Evolutionary conservation across 2,113 vertebrate species (phyloP), one percentile per base, ranked within the genome.

Genomic region (Pomatostomus ruficeps): DNA sequence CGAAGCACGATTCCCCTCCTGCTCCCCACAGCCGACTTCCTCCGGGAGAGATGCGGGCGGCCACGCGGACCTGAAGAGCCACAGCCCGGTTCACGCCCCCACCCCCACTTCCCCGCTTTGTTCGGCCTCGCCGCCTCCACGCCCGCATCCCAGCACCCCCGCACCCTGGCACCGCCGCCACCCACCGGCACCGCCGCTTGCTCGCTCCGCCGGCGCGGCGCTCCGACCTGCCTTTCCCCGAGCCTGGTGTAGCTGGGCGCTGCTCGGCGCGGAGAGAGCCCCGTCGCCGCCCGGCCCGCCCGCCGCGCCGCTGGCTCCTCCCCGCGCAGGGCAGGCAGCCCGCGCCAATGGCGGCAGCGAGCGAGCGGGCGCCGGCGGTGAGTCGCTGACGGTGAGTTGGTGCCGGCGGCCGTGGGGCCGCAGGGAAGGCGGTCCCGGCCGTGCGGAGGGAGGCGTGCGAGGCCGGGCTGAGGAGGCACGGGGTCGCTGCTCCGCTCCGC

Each of bases 181-280:
- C 72, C 19, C 48, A 67, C 92, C 77, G 22, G 24, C 46, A 20
- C 8, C 8, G 4, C 81, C 14, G 6, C 22, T 23, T 4, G 11
- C 22, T 22, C 11, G 11, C 38, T 40, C 36, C 36, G 5, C 80
- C 23, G 24, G 7, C 52, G 29, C 55, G 6, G 15, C 15, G 2
- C 33, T 55, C 40, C 21, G 2, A 42, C 8, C 23, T 0, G 14
- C 57, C 10, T 20, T 14, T 3, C 3, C 21, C 36, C 1, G 19
- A 3, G 8, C 24, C 11, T 3, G 1, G 3, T 17, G 8, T 5
- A 1, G 6, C 20, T 4, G 12, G 1, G 5, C 24, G 4, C 33
- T 1, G 24, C 42, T 1, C 6, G 1, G 10, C 2, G 11, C 8
- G 4, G 5, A n/a, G 10, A 4, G 3, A n/a, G 2, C 6, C 5